A percentile compares a stretch with the other conserved stretches of the same genome.
These are phyloP conservation scores for Clistopyga incitator DNA, from an alignment of 2,888 invertebrate species.

Conservation along the genomic window DNA sequence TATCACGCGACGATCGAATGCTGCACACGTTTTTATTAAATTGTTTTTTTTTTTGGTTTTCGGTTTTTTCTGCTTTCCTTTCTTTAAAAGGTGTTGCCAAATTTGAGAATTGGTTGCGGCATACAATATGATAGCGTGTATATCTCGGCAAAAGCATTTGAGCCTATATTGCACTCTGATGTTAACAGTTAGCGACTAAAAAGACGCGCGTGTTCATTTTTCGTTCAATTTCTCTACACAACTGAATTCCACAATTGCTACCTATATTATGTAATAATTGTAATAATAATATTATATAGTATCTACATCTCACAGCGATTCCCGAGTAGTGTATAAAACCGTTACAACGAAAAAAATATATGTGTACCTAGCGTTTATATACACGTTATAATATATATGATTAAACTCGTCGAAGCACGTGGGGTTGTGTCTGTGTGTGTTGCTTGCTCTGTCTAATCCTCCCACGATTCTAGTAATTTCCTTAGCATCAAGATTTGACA, in stretches of 20 bases:
- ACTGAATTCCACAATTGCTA: slow-evolving; percentile 65
- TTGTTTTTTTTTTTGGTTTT: slow-evolving; percentile 33
- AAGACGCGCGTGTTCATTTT: slow-evolving; percentile 23
- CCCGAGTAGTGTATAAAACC: slow-evolving; percentile 66
- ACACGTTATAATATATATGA: slow-evolving; percentile 39
- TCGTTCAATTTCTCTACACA: slow-evolving; percentile 40
- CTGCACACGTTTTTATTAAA: slow-evolving; percentile 49
- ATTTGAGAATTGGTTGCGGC: slow-evolving; percentile 33
- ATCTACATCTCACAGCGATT: slow-evolving; percentile 69
- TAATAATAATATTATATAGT: slow-evolving; percentile 58
- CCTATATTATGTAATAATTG: slow-evolving; percentile 50
- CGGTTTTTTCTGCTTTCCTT: slow-evolving; percentile 28
- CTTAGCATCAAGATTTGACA: background rate
- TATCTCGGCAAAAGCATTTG: slow-evolving; percentile 65
- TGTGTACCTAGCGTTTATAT: slow-evolving; percentile 41
- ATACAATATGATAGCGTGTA: slow-evolving; percentile 50
- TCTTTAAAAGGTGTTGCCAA: slow-evolving; percentile 1
- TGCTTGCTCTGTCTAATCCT: slow-evolving; percentile 30
- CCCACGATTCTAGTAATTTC: slow-evolving; percentile 6
- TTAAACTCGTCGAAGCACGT: slow-evolving; percentile 53
- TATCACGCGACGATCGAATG: slow-evolving; percentile 7
- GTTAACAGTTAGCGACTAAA: slow-evolving; percentile 59
- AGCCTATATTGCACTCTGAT: slow-evolving; percentile 76
- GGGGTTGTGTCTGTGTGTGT: slow-evolving; percentile 59
- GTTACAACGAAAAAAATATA: slow-evolving; percentile 64